These are phyloP conservation scores for Apodemia mormo DNA, from an alignment of 2,888 invertebrate species.

Conservation along the genomic window DNA sequence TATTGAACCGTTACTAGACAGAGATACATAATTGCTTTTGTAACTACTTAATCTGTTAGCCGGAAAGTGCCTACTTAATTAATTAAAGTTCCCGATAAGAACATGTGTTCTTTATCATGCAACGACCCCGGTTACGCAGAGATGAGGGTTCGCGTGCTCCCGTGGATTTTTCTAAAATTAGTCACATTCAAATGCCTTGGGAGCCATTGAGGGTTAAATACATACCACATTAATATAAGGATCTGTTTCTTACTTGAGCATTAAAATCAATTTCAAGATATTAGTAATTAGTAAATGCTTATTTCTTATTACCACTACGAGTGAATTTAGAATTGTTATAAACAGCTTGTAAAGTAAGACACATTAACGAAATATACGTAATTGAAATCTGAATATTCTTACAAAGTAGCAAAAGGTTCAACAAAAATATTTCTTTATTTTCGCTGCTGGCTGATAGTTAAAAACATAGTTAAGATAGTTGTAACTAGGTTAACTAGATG, in stretches of 20 bases:
- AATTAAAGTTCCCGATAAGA: slow-evolving; percentile 8
- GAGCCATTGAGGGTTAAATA: too few species aligned
- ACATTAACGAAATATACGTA: not conserved
- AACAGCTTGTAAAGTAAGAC: not conserved
- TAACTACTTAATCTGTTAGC: slow-evolving; percentile 9
- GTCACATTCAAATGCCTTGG: not conserved
- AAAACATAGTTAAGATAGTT: slow-evolving; percentile 43
- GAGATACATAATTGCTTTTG: not conserved
- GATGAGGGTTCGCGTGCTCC: slow-evolving; percentile 7
- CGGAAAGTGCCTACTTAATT: slow-evolving; percentile 4
- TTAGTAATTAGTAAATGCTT: not conserved
- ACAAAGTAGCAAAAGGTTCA: not conserved
- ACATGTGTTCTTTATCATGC: slow-evolving; percentile 9
- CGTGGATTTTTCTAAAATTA: not conserved
- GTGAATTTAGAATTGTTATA: not conserved
- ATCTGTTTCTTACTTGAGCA: not conserved
- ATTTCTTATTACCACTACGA: too few species aligned
- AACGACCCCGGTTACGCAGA: not conserved
- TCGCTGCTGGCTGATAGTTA: not conserved
- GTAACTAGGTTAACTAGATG: slow-evolving; percentile 63
- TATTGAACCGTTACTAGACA: too few species aligned
- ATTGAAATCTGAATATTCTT: not conserved
- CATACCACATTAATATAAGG: not conserved
- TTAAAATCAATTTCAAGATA: not conserved
- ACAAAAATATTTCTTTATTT: not conserved